Conservation (phyloP, 2,113 vertebrate genomes). For the Tetraodon nigroviridis region DNA sequence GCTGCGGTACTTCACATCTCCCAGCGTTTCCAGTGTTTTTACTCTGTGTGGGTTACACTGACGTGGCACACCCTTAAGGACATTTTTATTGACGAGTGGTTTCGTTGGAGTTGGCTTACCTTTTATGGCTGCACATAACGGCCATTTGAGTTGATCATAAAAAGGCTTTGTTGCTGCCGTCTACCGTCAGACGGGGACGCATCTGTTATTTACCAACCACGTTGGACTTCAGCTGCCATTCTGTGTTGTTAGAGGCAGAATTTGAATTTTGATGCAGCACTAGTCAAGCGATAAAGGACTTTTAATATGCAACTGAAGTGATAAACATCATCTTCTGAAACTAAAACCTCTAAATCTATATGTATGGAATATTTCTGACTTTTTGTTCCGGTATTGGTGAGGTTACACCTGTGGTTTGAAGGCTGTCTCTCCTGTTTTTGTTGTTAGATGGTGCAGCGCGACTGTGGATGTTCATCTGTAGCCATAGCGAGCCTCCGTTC, state of each 20-base stretch:
- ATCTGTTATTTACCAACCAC: neutral
- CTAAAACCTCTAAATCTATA: too few relatives aligned
- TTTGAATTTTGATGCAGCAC: too few relatives aligned
- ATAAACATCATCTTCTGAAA: too few relatives aligned
- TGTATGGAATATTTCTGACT: too few relatives aligned
- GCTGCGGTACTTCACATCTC: neutral
- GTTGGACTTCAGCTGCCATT: too few relatives aligned
- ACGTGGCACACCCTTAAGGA: neutral
- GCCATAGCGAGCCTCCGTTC: slow-evolving; percentile 7
- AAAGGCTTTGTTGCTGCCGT: neutral
- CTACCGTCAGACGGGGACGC: neutral
- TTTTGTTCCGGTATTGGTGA: too few relatives aligned
- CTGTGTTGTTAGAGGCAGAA: too few relatives aligned
- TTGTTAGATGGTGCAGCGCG: too few relatives aligned
- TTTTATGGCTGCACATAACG: neutral
- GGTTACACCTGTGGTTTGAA: neutral
- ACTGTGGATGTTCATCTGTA: neutral
- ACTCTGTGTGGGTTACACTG: slow-evolving; percentile 1
- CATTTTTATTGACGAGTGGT: neutral
- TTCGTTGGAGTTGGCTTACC: neutral
- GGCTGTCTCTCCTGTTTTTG: too few relatives aligned
- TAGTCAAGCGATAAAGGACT: too few relatives aligned
- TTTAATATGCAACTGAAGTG: too few relatives aligned
- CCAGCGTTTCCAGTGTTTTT: neutral
- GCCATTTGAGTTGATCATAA: neutral